These are phyloP conservation scores for Eupsilia transversa DNA, from an alignment of 2,888 invertebrate genomes.

Conservation along the genomic window DNA sequence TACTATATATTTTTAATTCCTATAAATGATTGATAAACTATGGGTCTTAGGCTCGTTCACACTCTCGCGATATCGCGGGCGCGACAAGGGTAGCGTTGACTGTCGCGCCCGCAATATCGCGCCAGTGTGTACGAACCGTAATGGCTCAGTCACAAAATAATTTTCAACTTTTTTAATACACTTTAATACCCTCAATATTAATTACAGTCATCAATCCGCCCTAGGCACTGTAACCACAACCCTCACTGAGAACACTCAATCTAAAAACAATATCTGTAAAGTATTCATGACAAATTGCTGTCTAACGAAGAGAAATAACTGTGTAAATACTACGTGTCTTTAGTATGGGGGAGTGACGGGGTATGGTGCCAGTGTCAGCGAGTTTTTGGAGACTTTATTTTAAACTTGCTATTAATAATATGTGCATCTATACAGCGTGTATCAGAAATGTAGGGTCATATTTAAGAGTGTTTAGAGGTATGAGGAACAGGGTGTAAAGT, in stretches of 20 bases:
- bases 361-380: conserved; percentile 72
- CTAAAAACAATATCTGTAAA: conserved; percentile 90
- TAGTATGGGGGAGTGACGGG: conserved; percentile 76
- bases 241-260: conserved; percentile 82
- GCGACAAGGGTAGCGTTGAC: no score
- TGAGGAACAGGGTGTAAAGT: no score
- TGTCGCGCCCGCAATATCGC: no score
- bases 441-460: no score
- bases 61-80: no score
- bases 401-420: no score
- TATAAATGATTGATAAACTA: neutral
- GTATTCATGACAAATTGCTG: conserved; percentile 90
- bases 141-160: conserved; percentile 7
- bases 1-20: no score
- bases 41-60: no score
- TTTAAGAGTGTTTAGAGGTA: no score
- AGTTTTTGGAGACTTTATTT: neutral
- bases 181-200: conserved; percentile 52
- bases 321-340: conserved; percentile 86
- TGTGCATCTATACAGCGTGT: no score
- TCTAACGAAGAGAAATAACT: conserved; percentile 90
- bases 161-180: conserved; percentile 34
- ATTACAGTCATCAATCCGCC: conserved; percentile 59
- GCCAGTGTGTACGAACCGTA: no score
- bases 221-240: conserved; percentile 68